phyloP scores from a whole-genome alignment of 2,113 vertebrate species.

The Maccullochella peelii region DNA sequence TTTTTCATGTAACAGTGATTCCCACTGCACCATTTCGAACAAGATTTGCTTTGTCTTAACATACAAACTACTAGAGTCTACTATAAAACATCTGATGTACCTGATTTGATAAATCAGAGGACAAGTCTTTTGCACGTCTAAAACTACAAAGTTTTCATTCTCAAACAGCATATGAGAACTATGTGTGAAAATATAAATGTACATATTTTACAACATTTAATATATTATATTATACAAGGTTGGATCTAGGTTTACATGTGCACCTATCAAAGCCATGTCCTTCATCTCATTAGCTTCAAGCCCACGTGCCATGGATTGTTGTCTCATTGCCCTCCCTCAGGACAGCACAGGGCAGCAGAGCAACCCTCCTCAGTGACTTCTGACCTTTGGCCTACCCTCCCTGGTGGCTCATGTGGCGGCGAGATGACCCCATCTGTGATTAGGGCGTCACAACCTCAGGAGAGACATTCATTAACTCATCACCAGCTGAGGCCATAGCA shows the following conservation, averaged over 20 bases:
- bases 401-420: constrained; percentile 24
- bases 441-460: constrained; percentile 28
- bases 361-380: constrained; percentile 34
- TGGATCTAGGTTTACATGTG: background rate
- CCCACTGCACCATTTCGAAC: background rate
- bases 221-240: too few species aligned
- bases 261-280: constrained; percentile 29
- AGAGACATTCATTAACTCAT: constrained; percentile 46
- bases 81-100: background rate
- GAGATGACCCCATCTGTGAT: constrained; percentile 55
- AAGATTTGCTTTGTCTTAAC: background rate
- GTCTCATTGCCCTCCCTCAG: constrained; percentile 5
- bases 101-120: background rate
- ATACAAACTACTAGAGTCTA: background rate
- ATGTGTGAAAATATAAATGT: background rate
- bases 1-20: background rate
- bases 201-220: too few species aligned
- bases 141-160: background rate
- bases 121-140: background rate
- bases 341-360: constrained; percentile 6
- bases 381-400: constrained; percentile 58
- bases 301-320: background rate
- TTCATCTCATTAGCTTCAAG: background rate
- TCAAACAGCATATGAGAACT: background rate
- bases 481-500: constrained; percentile 38